Conservation (phyloP, 2,797 vertebrate species). For the Austrolebias charrua region DNA sequence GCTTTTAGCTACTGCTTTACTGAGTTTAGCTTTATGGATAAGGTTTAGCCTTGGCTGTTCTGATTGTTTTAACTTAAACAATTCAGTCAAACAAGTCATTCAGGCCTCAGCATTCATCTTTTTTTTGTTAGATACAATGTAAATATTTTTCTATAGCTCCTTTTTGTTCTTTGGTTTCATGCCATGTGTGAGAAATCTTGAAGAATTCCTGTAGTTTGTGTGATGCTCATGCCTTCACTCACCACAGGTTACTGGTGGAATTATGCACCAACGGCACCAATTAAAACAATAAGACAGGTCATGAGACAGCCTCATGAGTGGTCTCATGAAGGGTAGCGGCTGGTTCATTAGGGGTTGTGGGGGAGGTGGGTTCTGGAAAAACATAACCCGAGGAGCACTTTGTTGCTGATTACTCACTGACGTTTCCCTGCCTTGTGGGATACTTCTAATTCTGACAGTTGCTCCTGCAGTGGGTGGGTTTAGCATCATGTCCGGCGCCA, state of each 20-base stretch:
- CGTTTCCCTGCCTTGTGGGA: slow-evolving; percentile 65
- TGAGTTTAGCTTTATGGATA: no score
- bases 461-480: slow-evolving; percentile 57
- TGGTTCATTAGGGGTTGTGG: slow-evolving; percentile 45
- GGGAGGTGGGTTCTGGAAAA: slow-evolving; percentile 43
- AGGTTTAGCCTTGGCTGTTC: no score
- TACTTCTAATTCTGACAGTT: slow-evolving; percentile 69
- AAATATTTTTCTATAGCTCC: neutral
- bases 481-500: slow-evolving; percentile 57
- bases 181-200: slow-evolving; percentile 13
- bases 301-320: slow-evolving; percentile 30
- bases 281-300: slow-evolving; percentile 34
- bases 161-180: slow-evolving; percentile 1
- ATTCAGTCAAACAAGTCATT: no score
- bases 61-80: no score
- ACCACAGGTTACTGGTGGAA: slow-evolving; percentile 44
- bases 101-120: no score
- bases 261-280: slow-evolving; percentile 41
- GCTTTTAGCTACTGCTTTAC: no score
- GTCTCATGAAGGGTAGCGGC: slow-evolving; percentile 47
- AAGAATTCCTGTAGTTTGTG: slow-evolving; percentile 24
- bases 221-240: slow-evolving; percentile 16
- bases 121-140: neutral
- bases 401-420: slow-evolving; percentile 74
- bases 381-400: slow-evolving; percentile 61